A percentile compares a stretch with the other conserved stretches of the same genome.
Conservation (phyloP, 2,113 vertebrate species). For the Triplophysa dalaica region DNA sequence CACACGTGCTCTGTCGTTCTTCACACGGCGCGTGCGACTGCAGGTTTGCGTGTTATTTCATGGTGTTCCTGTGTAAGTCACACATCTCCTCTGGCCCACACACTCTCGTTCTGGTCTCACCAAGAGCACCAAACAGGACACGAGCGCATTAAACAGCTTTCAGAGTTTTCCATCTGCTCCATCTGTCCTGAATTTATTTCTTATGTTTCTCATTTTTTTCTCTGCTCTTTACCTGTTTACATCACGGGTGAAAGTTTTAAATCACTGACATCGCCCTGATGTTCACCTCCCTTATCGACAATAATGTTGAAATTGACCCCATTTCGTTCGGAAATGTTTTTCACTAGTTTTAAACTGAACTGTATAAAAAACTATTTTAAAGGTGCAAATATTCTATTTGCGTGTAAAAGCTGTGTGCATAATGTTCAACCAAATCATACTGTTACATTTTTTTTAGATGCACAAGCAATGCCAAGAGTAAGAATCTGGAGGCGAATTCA, state of each 20-base stretch:
- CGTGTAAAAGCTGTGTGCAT: too few species aligned
- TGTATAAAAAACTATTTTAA: too few species aligned
- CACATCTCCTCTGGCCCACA: constrained; percentile 26
- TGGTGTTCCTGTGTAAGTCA: constrained; percentile 41
- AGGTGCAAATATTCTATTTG: too few species aligned
- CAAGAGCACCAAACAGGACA: constrained; percentile 18
- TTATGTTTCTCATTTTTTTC: background rate
- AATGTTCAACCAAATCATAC: too few species aligned
- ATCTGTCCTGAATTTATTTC: constrained; percentile 14
- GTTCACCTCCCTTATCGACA: too few species aligned
- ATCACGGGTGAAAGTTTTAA: constrained; percentile 58
- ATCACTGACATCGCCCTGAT: constrained; percentile 4
- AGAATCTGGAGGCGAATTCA: too few species aligned
- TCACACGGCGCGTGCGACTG: constrained; percentile 23
- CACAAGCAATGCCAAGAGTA: too few species aligned
- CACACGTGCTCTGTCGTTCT: background rate
- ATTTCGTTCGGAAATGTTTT: too few species aligned
- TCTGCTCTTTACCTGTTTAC: constrained; percentile 33
- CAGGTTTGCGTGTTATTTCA: constrained; percentile 14
- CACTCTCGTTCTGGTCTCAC: background rate
- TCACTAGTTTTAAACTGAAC: too few species aligned
- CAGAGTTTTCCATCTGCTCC: constrained; percentile 26
- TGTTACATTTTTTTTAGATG: too few species aligned
- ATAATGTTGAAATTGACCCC: too few species aligned
- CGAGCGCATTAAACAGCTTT: constrained; percentile 33